These are phyloP conservation scores for Antennarius maculatus DNA, from an alignment of 2,797 vertebrate species.

Conservation along the genomic window DNA sequence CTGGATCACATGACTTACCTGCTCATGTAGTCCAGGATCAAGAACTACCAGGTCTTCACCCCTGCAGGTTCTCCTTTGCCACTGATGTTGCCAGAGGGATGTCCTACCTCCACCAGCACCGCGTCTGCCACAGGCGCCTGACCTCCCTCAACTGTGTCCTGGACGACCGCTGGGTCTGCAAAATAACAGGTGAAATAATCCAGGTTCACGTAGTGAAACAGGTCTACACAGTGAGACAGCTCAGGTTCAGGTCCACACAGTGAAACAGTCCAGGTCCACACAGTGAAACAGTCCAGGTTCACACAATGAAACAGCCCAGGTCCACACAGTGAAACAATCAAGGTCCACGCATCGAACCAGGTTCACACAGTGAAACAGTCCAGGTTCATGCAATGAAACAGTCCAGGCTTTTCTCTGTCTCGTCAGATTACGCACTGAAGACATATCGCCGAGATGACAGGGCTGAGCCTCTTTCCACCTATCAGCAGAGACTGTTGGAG, in stretches of 20 bases:
- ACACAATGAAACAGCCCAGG: too few species aligned
- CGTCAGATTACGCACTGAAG: constrained; percentile 84
- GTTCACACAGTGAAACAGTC: too few species aligned
- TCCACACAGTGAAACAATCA: too few species aligned
- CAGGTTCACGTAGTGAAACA: too few species aligned
- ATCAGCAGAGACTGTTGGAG: constrained; percentile 77
- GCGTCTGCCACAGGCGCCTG: constrained; percentile 82
- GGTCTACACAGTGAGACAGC: too few species aligned
- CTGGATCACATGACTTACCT: too few species aligned
- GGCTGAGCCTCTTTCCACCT: constrained; percentile 65
- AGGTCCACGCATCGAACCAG: too few species aligned
- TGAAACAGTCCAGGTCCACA: too few species aligned
- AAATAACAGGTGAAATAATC: constrained; percentile 82
- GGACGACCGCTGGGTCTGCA: constrained; percentile 89
- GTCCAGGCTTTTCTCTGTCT: background rate
- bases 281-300: too few species aligned
- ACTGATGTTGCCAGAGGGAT: constrained; percentile 86
- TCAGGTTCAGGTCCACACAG: background rate
- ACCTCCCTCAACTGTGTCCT: constrained; percentile 87
- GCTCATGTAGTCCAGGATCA: too few species aligned
- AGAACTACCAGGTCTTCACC: too few species aligned
- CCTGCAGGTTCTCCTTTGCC: constrained; percentile 86
- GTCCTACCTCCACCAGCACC: constrained; percentile 86
- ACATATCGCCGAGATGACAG: constrained; percentile 81
- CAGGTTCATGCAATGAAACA: too few species aligned